Conservation (phyloP, 2,797 vertebrate genomes). For the Pantherophis alleghaniensis region DNA sequence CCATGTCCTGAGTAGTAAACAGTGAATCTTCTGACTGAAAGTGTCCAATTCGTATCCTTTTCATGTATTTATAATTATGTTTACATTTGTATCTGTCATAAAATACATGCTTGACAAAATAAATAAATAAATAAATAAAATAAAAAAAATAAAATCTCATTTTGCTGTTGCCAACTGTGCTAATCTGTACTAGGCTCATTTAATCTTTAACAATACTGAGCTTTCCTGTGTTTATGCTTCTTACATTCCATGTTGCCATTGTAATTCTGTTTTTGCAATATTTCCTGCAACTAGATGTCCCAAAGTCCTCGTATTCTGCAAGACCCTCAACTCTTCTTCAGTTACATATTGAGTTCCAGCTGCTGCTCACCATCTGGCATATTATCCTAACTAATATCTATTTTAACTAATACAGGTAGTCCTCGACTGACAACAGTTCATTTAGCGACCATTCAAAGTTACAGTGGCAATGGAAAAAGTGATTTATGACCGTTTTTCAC, state of each 20-base stretch:
- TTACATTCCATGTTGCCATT: not conserved
- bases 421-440: not conserved
- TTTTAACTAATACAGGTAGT: not conserved
- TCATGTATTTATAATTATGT: too few relatives aligned
- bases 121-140: too few relatives aligned
- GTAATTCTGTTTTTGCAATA: not conserved
- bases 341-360: not conserved
- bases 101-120: too few relatives aligned
- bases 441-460: not conserved
- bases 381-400: not conserved
- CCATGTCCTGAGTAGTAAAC: not conserved
- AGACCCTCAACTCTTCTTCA: not conserved
- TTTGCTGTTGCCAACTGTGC: not conserved
- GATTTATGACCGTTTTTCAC: not conserved
- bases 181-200: not conserved
- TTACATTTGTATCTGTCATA: too few relatives aligned
- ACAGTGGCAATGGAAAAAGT: not conserved
- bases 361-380: not conserved
- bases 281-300: not conserved
- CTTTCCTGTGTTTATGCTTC: not conserved
- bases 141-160: not conserved
- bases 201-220: not conserved
- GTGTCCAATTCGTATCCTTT: not conserved
- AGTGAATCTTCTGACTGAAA: not conserved
- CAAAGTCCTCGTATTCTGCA: not conserved